These are phyloP conservation scores for Eudasyphora cyanicolor DNA, from an alignment of 2,888 invertebrate genomes.

Conservation along the genomic window DNA sequence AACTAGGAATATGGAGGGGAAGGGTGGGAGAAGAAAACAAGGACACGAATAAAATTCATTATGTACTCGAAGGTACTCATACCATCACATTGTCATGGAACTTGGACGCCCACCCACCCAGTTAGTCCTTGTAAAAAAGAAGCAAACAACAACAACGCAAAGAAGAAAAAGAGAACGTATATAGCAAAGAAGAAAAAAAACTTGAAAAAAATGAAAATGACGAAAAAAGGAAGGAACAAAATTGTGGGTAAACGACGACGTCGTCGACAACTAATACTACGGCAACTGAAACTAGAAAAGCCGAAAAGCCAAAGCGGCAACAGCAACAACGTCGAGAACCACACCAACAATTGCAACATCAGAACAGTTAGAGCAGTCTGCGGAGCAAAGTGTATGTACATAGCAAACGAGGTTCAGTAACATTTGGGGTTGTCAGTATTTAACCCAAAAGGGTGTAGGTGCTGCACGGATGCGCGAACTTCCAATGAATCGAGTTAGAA, in stretches of 20 bases:
- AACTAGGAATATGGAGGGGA: neutral
- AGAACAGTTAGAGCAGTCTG: too few species aligned
- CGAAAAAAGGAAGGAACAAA: constrained; percentile 10
- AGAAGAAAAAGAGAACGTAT: too few species aligned
- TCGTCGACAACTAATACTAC: neutral
- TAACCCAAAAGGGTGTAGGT: constrained; percentile 79
- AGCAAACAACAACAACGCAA: constrained; percentile 32
- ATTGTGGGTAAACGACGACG: constrained; percentile 4
- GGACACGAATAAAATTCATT: constrained; percentile 61
- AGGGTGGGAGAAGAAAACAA: constrained; percentile 36
- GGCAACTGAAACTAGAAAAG: too few species aligned
- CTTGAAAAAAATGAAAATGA: constrained; percentile 3
- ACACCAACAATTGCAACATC: neutral
- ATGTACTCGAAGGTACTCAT: constrained; percentile 30
- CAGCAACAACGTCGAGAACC: too few species aligned
- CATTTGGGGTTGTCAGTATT: constrained; percentile 79
- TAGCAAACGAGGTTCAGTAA: constrained; percentile 74
- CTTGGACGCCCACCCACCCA: constrained; percentile 1
- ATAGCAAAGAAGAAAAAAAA: constrained; percentile 7
- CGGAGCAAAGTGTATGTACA: constrained; percentile 38
- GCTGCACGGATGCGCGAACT: constrained; percentile 77
- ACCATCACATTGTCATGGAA: constrained; percentile 67
- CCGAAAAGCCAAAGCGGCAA: neutral
- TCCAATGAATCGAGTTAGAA: constrained; percentile 70
- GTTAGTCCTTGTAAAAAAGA: constrained; percentile 10